These are phyloP conservation scores for Dipodomys stephensi DNA, from an alignment of 2,113 vertebrate genomes.

Conservation along the genomic window DNA sequence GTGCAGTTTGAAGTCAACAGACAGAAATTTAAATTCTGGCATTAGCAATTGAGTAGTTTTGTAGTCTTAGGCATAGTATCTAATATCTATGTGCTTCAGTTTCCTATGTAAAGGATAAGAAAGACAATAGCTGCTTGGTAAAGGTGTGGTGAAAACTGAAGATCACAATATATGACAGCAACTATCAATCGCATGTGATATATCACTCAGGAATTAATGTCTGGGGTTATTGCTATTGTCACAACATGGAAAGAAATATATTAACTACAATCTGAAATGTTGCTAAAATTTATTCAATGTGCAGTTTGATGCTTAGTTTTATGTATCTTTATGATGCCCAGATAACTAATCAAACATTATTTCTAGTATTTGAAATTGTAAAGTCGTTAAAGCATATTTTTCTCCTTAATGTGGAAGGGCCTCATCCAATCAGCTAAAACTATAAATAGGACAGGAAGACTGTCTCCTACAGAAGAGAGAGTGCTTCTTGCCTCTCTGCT, in stretches of 20 bases:
- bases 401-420: not conserved
- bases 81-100: not conserved
- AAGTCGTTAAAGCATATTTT: not conserved
- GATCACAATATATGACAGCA: not conserved
- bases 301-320: not conserved
- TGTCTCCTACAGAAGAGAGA: not conserved
- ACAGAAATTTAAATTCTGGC: conserved; percentile 32
- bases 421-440: not conserved
- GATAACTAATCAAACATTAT: not conserved
- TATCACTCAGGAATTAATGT: not conserved
- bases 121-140: not conserved
- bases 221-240: not conserved
- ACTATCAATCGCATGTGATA: not conserved
- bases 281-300: not conserved
- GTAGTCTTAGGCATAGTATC: not conserved
- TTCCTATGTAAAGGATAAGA: not conserved
- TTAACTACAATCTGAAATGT: not conserved
- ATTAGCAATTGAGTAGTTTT: not conserved
- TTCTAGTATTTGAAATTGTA: not conserved
- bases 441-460: not conserved
- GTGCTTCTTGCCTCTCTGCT: accelerated
- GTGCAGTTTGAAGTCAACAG: not conserved
- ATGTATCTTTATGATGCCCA: not conserved
- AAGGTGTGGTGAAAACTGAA: not conserved
- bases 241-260: not conserved